Conservation (phyloP, 1,140 invertebrate species). For the Drosophila sp. region DNA sequence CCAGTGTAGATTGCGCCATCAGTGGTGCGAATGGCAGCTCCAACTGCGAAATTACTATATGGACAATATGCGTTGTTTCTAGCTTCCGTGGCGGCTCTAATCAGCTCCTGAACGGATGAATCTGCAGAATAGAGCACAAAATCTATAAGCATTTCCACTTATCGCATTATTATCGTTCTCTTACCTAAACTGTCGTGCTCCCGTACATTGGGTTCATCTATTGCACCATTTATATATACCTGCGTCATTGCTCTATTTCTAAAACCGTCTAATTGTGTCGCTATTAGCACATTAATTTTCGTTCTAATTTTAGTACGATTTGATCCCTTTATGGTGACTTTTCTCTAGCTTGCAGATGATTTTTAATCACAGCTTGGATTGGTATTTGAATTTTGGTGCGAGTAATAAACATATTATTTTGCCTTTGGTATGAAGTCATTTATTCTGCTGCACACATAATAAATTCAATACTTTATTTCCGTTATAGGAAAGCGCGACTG, state of each 20-base stretch:
- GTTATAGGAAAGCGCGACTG: constrained; percentile 19
- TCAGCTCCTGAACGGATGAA: constrained; percentile 87
- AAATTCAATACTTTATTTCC: background rate
- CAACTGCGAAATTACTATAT: constrained; percentile 95
- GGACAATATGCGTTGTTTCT: constrained; percentile 92
- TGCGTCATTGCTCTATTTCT: constrained; percentile 56
- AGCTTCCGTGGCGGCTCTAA: constrained; percentile 87
- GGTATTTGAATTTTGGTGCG: background rate
- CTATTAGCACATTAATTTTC: constrained; percentile 13
- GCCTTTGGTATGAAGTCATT: background rate
- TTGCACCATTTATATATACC: constrained; percentile 69
- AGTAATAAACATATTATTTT: background rate
- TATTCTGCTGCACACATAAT: background rate
- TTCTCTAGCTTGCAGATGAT: background rate
- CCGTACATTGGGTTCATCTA: constrained; percentile 60
- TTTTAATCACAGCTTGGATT: background rate
- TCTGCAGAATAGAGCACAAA: constrained; percentile 84
- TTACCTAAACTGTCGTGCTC: constrained; percentile 67
- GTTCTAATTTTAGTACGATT: constrained; percentile 26
- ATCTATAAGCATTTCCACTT: background rate
- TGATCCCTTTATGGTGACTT: background rate
- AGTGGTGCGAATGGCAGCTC: constrained; percentile 91
- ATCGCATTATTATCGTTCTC: background rate
- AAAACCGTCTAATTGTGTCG: constrained; percentile 30
- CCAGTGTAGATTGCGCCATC: constrained; percentile 89